A percentile compares a stretch with the other conserved stretches of the same genome.
These are phyloP conservation scores for Linepithema humile DNA, from an alignment of 1,140 invertebrate genomes.

Conservation along the genomic window DNA sequence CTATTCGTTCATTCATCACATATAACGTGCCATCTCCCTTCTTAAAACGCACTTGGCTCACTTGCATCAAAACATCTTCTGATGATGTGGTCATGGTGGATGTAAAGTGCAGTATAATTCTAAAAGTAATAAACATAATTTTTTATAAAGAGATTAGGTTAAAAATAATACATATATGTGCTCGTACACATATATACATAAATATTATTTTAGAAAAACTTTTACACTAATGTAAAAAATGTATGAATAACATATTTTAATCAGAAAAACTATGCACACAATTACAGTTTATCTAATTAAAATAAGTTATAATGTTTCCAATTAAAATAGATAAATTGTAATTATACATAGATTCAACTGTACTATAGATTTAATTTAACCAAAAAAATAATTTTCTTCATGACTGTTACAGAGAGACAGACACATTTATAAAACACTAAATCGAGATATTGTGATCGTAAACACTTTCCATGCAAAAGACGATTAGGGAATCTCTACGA, in stretches of 20 bases:
- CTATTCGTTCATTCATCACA: slow-evolving; percentile 97
- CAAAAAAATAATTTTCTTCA: background rate
- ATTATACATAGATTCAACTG: too few relatives aligned
- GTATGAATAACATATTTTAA: background rate
- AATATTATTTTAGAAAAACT: background rate
- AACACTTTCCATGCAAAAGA: background rate
- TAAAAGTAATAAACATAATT: slow-evolving; percentile 56
- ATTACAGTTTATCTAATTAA: background rate
- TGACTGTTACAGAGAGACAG: background rate
- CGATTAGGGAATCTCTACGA: background rate
- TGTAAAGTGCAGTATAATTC: slow-evolving; percentile 68
- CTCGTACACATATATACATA: too few relatives aligned
- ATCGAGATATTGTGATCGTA: background rate
- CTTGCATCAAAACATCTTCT: slow-evolving; percentile 97
- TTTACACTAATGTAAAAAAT: background rate
- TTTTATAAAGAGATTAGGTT: slow-evolving; percentile 51
- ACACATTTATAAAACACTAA: background rate
- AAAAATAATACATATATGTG: slow-evolving; percentile 1
- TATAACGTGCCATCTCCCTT: slow-evolving; percentile 98
- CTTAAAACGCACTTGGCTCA: slow-evolving; percentile 96
- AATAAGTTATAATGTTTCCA: too few relatives aligned
- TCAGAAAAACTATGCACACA: background rate
- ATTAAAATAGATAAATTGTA: too few relatives aligned
- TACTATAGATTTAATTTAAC: too few relatives aligned
- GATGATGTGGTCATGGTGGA: slow-evolving; percentile 91